Conservation (phyloP, 2,797 vertebrate species). For the Poeciliopsis turneri region DNA sequence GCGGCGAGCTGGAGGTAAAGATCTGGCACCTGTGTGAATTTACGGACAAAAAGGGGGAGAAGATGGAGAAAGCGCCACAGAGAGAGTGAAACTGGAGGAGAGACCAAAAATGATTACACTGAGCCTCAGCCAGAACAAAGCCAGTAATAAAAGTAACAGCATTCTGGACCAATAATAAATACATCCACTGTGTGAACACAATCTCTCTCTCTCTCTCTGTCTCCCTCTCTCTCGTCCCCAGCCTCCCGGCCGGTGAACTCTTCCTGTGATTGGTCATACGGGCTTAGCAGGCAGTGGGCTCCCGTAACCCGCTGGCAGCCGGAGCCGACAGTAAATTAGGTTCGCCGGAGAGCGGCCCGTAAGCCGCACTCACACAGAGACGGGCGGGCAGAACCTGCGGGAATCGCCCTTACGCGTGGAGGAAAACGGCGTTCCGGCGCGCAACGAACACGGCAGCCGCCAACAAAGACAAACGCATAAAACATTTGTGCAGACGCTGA, state of each 20-base stretch:
- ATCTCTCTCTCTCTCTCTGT: constrained; percentile 29
- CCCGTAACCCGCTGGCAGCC: constrained; percentile 65
- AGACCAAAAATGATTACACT: constrained; percentile 45
- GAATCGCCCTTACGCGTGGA: background rate
- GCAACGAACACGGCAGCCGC: background rate
- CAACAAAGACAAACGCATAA: constrained; percentile 12
- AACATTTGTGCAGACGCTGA: constrained; percentile 14
- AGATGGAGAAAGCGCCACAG: constrained; percentile 18
- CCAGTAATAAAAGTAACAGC: constrained; percentile 74
- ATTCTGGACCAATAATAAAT: constrained; percentile 74
- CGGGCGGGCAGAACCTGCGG: constrained; percentile 4
- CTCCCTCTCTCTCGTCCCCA: constrained; percentile 18
- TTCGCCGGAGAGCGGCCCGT: constrained; percentile 29
- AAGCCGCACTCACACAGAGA: constrained; percentile 20
- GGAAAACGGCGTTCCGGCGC: background rate
- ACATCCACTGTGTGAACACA: constrained; percentile 65
- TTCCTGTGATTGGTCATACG: constrained; percentile 60
- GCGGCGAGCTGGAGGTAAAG: constrained; percentile 33
- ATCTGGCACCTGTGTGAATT: constrained; percentile 37
- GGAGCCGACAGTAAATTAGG: constrained; percentile 60
- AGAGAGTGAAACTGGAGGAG: constrained; percentile 20
- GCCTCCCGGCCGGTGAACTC: constrained; percentile 44
- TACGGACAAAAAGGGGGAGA: constrained; percentile 16
- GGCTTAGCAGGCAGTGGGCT: constrained; percentile 65
- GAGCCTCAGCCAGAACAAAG: constrained; percentile 67